Conservation (phyloP, 2,888 invertebrate species). For the Laothoe populi region DNA sequence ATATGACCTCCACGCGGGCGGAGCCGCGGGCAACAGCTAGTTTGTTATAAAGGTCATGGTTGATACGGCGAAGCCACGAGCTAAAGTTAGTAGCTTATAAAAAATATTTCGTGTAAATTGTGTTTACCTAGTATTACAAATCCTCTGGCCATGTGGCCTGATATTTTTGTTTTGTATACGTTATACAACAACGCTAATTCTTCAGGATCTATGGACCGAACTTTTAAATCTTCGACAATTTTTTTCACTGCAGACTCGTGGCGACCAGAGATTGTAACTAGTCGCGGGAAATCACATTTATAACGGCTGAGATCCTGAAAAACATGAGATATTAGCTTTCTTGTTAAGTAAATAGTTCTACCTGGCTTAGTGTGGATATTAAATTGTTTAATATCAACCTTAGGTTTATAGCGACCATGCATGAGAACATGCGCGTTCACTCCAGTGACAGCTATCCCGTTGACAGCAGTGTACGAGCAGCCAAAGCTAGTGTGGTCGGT, state of each 20-base stretch:
- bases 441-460: constrained; percentile 57
- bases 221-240: constrained; percentile 54
- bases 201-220: constrained; percentile 68
- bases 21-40: too few relatives aligned
- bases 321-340: background rate
- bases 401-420: constrained; percentile 53
- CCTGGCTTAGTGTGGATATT: background rate
- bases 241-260: constrained; percentile 69
- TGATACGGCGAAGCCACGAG: too few relatives aligned
- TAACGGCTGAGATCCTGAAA: constrained; percentile 43
- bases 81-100: too few relatives aligned
- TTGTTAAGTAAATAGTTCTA: background rate
- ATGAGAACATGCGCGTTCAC: constrained; percentile 59
- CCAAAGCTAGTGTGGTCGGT: constrained; percentile 82
- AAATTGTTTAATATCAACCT: constrained; percentile 43
- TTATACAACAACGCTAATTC: constrained; percentile 74
- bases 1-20: too few relatives aligned
- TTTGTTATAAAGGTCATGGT: too few relatives aligned
- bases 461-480: constrained; percentile 71
- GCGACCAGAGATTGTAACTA: constrained; percentile 83
- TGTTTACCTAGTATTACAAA: constrained; percentile 75
- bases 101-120: too few relatives aligned
- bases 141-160: constrained; percentile 85
- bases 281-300: constrained; percentile 62
- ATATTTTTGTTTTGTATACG: constrained; percentile 65